These are phyloP conservation scores for Myrmecobius fasciatus DNA, from an alignment of 2,113 vertebrate genomes.

Conservation along the genomic window DNA sequence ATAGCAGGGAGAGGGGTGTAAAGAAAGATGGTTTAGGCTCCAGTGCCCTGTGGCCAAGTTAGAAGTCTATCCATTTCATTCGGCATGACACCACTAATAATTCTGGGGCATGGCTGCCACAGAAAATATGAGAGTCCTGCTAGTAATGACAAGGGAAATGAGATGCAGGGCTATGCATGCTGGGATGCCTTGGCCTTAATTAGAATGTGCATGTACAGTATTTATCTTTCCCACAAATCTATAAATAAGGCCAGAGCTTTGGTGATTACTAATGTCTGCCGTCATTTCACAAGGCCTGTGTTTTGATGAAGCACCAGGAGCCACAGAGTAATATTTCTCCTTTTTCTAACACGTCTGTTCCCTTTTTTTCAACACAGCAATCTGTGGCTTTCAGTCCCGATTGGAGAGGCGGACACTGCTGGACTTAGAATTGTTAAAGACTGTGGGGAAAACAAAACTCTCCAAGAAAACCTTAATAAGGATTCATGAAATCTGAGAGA, in stretches of 20 bases:
- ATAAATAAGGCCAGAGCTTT: constrained; percentile 73
- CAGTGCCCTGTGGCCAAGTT: background rate
- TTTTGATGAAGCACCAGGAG: constrained; percentile 69
- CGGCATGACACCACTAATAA: constrained; percentile 39
- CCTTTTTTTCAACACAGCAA: constrained; percentile 23
- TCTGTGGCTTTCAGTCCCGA: constrained; percentile 7
- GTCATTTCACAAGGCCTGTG: constrained; percentile 61
- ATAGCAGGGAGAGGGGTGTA: background rate
- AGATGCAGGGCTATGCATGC: constrained; percentile 62
- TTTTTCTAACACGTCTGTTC: constrained; percentile 17
- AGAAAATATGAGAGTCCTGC: constrained; percentile 35
- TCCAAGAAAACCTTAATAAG: background rate
- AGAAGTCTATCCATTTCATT: constrained; percentile 59
- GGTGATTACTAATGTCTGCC: constrained; percentile 70
- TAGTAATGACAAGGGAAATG: constrained; percentile 49
- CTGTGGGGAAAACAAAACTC: background rate
- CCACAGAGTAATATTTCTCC: constrained; percentile 67
- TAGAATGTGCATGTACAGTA: constrained; percentile 69
- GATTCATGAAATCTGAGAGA: background rate
- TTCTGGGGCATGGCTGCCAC: constrained; percentile 6
- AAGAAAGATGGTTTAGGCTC: background rate
- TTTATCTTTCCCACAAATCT: constrained; percentile 68
- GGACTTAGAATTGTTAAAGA: background rate
- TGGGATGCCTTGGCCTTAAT: constrained; percentile 67
- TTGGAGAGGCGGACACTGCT: background rate